Evolutionary conservation across 2,888 invertebrate species (phyloP), one percentile per base, ranked within the genome.

Genomic region (Matsumyia berberina): DNA sequence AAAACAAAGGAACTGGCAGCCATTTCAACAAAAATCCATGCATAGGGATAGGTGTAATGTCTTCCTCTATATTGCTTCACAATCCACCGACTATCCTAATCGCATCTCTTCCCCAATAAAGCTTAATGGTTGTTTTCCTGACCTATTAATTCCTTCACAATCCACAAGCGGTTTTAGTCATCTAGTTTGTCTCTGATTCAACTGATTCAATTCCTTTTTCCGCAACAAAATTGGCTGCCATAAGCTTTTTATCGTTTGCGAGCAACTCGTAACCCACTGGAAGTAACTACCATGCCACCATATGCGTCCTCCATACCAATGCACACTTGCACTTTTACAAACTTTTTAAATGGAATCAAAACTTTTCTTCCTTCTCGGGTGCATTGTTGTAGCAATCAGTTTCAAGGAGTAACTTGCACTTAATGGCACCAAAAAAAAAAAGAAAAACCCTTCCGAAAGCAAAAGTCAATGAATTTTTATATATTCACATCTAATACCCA

Each of bases 381-480:
- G 55, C 12, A 46, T 37, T 15, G 35, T 37, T 49, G 17, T 37
- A 12, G 58, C 42, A 42, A 9, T 39, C 42, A 11, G 39, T 17
- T 12, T 37, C 15, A 39, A 29, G 31, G 29, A 9, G 15, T 39
- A 51, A n/a, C n/a, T n/a, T n/a, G n/a, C n/a, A n/a, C n/a, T n/a
- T n/a, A n/a, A n/a, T n/a, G n/a, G n/a, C n/a, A n/a, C n/a, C n/a
- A n/a, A n/a, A n/a, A n/a, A n/a, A n/a, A n/a, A n/a, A 37, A 33
- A 7, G 17, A 33, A 31, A 17, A 19, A 51, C 51, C 12, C 29
- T 8, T 3, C 29, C 1, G 17, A 8, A 42, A 53, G 42, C 29
- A 67, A 67, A 53, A 67, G 67, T 42, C 67, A 67, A 35, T 51
- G 64, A 66, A 64, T 24, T 51, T 66, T 51, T 66, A 7, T 11